Base-by-base conservation (phyloP, 2,797 vertebrate species). In the Fratercula arctica region DNA sequence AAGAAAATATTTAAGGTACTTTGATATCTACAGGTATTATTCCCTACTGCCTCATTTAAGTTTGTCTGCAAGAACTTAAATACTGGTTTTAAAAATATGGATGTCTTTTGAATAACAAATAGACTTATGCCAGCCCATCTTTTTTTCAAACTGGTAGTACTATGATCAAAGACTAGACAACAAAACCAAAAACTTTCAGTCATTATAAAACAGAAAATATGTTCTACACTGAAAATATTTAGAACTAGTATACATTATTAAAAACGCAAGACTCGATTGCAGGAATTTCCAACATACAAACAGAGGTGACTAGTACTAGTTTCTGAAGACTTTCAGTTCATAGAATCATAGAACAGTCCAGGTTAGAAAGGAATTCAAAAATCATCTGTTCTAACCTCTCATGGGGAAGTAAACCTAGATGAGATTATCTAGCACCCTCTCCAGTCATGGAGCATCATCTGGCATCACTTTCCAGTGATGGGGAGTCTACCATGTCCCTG, bases 291-390 rank as follows among this genome's bases (percentile, higher is more conserved):
- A 72, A 16, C 13, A 23, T 25, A 48, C 7, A 60, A 24, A 11
- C 0, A 0, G 2, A 4, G 10, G 29, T 35, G 29, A 57, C 24
- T 43, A 28, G 17, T 33, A 51, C 10, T 24, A n/a, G 9, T 74
- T 63, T 69, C 78, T 74, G 61, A 81, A 48, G 26, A 6, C 16
- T 70, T 76, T 53, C 21, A 10, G 19, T 37, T 73, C 41, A 35
- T 13, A 39, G 35, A 48, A 46, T n/a, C 31, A 37, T 37, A 63
- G 24, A 45, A 24, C 21, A 48, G 14, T 17, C 16, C 15, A 79
- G 50, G 17, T 29, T 50, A 21, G 35, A 64, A 73, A 6, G 10
- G 25, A 57, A 15, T 28, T 69, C 8, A 60, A 39, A 84, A 84
- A 39, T 28, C 6, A 23, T 14, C 14, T 54, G 11, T 6, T 60